These are phyloP conservation scores for Bambusicola thoracicus DNA, from an alignment of 2,113 vertebrate genomes.

Conservation along the genomic window DNA sequence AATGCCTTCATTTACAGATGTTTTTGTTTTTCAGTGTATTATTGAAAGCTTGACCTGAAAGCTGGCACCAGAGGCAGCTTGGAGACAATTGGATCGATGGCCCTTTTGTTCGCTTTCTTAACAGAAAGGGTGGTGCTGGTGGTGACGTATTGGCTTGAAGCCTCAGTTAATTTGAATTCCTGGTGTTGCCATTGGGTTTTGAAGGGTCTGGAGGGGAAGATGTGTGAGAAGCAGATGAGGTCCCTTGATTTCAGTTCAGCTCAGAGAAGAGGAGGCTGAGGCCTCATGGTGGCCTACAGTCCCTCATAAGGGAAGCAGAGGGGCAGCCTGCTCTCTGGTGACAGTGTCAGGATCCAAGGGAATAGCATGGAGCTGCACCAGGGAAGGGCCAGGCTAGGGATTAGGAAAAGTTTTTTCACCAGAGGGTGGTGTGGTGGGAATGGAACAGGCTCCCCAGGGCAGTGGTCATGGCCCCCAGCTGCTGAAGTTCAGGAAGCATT, in stretches of 20 bases:
- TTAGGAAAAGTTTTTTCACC: background rate
- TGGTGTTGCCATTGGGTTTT: background rate
- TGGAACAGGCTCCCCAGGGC: background rate
- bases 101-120: background rate
- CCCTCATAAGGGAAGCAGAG: background rate
- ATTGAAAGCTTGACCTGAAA: background rate
- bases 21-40: accelerated
- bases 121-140: background rate
- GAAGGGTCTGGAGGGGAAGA: background rate
- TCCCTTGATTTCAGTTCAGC: background rate
- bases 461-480: background rate
- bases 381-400: background rate
- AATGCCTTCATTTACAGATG: background rate
- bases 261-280: background rate
- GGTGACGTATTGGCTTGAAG: background rate
- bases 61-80: background rate
- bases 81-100: background rate
- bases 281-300: background rate
- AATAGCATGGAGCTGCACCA: background rate
- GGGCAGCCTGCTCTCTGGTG: background rate
- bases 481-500: background rate
- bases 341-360: background rate
- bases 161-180: background rate
- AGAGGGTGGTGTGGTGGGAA: background rate
- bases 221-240: background rate